A percentile compares a stretch with the other conserved stretches of the same genome.
Conservation (phyloP, 2,113 vertebrate species). For the Perca flavescens region DNA sequence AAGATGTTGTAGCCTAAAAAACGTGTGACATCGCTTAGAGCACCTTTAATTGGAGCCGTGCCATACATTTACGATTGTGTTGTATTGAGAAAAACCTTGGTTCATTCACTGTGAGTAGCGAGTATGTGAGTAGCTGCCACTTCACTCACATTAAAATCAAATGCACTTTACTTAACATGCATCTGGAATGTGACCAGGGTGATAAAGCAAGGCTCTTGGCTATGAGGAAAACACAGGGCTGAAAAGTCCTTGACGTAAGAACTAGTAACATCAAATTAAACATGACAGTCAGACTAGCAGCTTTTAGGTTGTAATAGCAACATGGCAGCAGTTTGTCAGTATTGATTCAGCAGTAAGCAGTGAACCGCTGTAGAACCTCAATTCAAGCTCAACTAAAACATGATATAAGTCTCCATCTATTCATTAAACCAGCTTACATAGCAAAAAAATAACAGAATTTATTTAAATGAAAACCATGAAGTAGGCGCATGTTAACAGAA, state of each 20-base stretch:
- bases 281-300: slow-evolving; percentile 35
- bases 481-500: not conserved
- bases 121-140: slow-evolving; percentile 6
- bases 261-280: slow-evolving; percentile 57
- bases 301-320: slow-evolving; percentile 43
- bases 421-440: not conserved
- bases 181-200: slow-evolving; percentile 30
- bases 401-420: fast-evolving
- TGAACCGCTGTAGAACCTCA: slow-evolving; percentile 9
- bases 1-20: too few species aligned
- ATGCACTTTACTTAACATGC: slow-evolving; percentile 36
- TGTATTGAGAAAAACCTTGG: not conserved
- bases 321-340: slow-evolving; percentile 33
- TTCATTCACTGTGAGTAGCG: not conserved
- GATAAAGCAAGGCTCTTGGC: slow-evolving; percentile 45
- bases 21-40: too few species aligned
- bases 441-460: not conserved
- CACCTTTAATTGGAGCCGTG: not conserved
- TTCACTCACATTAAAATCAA: slow-evolving; percentile 50
- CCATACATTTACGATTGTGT: not conserved
- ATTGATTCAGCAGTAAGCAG: slow-evolving; percentile 37
- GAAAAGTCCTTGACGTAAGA: slow-evolving; percentile 58
- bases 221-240: slow-evolving; percentile 34
- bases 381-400: not conserved
- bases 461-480: not conserved